Conservation (phyloP, 2,797 vertebrate genomes). For the Labeo calbasu region DNA sequence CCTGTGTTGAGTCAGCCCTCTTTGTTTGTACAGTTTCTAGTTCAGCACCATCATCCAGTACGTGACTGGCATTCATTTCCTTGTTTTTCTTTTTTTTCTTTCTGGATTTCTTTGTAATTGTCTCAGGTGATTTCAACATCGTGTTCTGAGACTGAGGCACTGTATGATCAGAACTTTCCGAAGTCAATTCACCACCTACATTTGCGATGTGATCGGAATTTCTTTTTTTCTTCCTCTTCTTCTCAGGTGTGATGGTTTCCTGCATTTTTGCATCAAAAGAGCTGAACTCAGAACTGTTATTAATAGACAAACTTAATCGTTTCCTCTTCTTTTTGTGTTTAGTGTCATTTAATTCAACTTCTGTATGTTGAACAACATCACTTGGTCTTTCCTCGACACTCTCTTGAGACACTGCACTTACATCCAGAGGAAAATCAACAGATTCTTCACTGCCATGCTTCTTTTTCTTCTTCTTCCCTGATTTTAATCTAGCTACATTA, state of each 20-base stretch:
- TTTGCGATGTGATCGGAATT: background rate
- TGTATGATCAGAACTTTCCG: background rate
- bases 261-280: background rate
- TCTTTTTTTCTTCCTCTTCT: conserved; percentile 46
- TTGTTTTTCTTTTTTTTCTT: background rate
- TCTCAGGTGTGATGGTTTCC: background rate
- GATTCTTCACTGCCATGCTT: background rate
- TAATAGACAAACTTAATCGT: background rate
- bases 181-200: background rate
- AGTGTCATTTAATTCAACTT: background rate
- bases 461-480: conserved; percentile 42
- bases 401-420: background rate
- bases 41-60: background rate
- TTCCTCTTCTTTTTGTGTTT: background rate
- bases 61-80: background rate
- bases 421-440: background rate
- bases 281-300: background rate
- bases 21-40: background rate
- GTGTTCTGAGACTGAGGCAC: background rate
- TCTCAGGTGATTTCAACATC: background rate
- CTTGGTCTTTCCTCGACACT: background rate
- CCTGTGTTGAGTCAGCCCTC: background rate
- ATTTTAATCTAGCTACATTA: background rate
- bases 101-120: background rate
- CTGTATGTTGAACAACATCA: background rate